A percentile compares a stretch with the other conserved stretches of the same genome.
These are phyloP conservation scores for Maniola jurtina DNA, from an alignment of 1,140 invertebrate species.

Conservation along the genomic window DNA sequence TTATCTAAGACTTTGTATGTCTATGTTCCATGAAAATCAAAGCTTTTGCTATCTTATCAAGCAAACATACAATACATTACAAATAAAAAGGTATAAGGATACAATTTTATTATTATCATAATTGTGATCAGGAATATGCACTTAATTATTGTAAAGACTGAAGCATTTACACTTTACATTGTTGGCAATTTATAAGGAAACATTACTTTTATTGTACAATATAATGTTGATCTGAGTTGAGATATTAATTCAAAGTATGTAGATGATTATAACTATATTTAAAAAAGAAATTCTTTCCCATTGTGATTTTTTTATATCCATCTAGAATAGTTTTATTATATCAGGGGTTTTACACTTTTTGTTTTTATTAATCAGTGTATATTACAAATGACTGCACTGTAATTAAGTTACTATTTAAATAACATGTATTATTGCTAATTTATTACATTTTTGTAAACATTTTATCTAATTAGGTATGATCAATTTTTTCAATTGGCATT, in stretches of 20 bases:
- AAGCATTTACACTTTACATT: conserved; percentile 62
- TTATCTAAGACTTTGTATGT: no score
- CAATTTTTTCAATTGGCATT: no score
- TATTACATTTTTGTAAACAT: no score
- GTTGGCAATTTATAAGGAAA: conserved; percentile 50
- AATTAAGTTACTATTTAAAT: background rate
- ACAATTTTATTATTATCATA: conserved; percentile 8
- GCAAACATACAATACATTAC: background rate
- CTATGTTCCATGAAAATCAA: background rate
- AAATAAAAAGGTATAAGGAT: background rate
- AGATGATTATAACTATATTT: conserved; percentile 40
- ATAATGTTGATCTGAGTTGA: conserved; percentile 52
- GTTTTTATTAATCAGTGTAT: background rate
- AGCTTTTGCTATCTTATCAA: background rate
- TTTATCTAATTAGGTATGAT: no score
- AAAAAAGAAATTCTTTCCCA: conserved; percentile 33
- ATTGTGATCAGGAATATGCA: conserved; percentile 37
- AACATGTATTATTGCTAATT: no score
- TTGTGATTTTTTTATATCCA: conserved; percentile 27
- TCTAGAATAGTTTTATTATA: conserved; percentile 19
- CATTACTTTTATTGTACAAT: conserved; percentile 42
- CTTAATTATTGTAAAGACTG: conserved; percentile 63
- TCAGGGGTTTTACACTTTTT: conserved; percentile 13
- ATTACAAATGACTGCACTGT: background rate
- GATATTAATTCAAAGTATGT: conserved; percentile 39